Percentiles rank a stretch among this genome's conserved stretches.
These are phyloP conservation scores for Cabera pusaria DNA, from an alignment of 2,888 invertebrate genomes.

Conservation along the genomic window DNA sequence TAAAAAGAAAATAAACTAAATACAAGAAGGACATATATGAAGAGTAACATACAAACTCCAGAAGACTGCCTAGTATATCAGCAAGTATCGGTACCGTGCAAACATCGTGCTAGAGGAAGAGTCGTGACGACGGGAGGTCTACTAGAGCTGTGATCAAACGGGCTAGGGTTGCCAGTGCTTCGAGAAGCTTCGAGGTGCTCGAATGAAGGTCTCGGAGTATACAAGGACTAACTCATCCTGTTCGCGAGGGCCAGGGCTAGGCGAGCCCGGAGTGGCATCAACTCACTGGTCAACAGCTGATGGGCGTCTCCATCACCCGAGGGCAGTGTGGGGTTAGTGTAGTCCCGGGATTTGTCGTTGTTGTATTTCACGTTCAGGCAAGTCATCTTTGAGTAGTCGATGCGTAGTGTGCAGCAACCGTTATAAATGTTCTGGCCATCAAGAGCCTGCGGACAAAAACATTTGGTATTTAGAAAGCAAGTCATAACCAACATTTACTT, in stretches of 20 bases:
- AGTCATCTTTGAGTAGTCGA: constrained; percentile 99
- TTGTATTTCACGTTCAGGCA: constrained; percentile 99
- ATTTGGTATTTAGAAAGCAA: no score
- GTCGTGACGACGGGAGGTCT: constrained; percentile 10
- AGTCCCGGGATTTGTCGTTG: constrained; percentile 99
- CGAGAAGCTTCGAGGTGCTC: constrained; percentile 69
- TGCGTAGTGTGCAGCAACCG: constrained; percentile 99
- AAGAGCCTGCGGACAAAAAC: constrained; percentile 88
- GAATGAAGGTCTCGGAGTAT: constrained; percentile 55
- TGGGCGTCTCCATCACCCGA: constrained; percentile 92
- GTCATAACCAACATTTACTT: no score
- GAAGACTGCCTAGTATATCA: constrained; percentile 10
- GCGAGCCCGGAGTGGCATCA: constrained; percentile 81
- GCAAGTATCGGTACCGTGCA: constrained; percentile 12
- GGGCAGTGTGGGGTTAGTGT: constrained; percentile 98
- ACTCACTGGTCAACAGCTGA: constrained; percentile 86
- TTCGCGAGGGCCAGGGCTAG: constrained; percentile 78
- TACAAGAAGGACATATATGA: constrained; percentile 8
- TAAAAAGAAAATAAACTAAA: constrained; percentile 5
- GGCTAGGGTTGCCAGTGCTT: constrained; percentile 31
- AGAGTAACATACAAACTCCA: constrained; percentile 18
- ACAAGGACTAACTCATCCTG: constrained; percentile 85
- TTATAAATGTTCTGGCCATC: constrained; percentile 99
- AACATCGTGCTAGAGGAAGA: constrained; percentile 17
- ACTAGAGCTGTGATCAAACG: constrained; percentile 38